phyloP scores from a whole-genome alignment of 2,797 vertebrate genomes.

The Kryptolebias ocellatus region DNA sequence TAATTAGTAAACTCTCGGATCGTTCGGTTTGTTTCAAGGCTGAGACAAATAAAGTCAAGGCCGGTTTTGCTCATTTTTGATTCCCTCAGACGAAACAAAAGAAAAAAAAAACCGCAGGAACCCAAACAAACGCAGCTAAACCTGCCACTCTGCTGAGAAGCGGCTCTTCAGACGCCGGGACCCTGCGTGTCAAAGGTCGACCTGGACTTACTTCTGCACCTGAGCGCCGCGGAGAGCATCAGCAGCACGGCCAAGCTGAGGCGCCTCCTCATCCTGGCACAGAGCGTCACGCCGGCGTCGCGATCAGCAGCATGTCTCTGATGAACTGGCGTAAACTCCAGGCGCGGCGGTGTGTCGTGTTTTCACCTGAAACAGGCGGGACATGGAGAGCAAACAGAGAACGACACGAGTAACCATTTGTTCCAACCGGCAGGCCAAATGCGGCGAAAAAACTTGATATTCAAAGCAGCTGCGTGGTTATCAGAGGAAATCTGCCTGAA shows the following conservation, averaged over 20 bases:
- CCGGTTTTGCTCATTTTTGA: too few relatives aligned
- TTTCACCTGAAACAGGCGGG: constrained; percentile 71
- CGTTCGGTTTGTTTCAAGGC: too few relatives aligned
- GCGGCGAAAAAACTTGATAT: background rate
- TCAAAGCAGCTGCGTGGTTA: background rate
- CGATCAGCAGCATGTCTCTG: constrained; percentile 21
- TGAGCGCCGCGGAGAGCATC: constrained; percentile 54
- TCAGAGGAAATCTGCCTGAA: background rate
- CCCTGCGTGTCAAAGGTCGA: background rate
- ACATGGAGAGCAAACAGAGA: constrained; percentile 69
- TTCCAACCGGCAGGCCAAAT: background rate
- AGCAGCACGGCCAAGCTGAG: constrained; percentile 36
- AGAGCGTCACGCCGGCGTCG: constrained; percentile 22
- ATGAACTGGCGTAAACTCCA: constrained; percentile 13
- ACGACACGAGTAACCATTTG: constrained; percentile 12
- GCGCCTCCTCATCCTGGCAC: constrained; percentile 57
- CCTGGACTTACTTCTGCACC: constrained; percentile 63
- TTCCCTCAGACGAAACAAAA: too few relatives aligned
- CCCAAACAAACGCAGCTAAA: background rate
- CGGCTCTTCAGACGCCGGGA: background rate
- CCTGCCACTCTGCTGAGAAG: background rate
- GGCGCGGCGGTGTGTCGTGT: constrained; percentile 42
- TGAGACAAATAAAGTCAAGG: too few relatives aligned
- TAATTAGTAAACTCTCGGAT: too few relatives aligned
- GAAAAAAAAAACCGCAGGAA: background rate